Percentiles rank a stretch among this genome's conserved stretches.
Conservation (phyloP, 2,888 invertebrate genomes). For the Erynnis tages region DNA sequence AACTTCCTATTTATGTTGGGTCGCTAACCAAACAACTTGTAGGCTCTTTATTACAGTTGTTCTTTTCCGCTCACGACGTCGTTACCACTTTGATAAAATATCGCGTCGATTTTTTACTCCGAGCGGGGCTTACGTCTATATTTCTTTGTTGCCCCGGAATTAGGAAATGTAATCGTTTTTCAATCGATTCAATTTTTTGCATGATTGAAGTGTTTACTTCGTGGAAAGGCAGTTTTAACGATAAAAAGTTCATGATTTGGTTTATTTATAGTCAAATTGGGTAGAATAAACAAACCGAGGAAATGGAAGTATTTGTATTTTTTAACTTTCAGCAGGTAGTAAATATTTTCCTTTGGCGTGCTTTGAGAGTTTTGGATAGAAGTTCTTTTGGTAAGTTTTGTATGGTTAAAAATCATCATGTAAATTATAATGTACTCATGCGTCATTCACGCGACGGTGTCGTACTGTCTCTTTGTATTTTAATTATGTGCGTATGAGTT, state of each 20-base stretch:
- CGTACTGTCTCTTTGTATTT: too few species aligned
- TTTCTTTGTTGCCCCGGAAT: conserved; percentile 24
- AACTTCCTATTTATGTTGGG: conserved; percentile 72
- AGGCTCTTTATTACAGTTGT: conserved; percentile 80
- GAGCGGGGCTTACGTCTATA: conserved; percentile 16
- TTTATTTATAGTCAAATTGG: conserved; percentile 5
- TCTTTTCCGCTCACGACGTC: conserved; percentile 71
- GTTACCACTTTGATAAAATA: conserved; percentile 71
- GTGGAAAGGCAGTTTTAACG: conserved; percentile 12
- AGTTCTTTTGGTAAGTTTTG: too few species aligned
- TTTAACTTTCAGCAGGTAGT: not conserved
- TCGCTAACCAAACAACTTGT: conserved; percentile 77
- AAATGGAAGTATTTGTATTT: conserved; percentile 1
- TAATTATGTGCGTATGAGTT: too few species aligned
- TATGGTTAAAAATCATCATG: too few species aligned
- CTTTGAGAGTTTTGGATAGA: too few species aligned
- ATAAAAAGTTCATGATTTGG: conserved; percentile 14
- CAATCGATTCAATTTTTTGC: conserved; percentile 23
- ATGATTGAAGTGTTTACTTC: conserved; percentile 23
- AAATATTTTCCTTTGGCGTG: too few species aligned
- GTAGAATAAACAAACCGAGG: not conserved
- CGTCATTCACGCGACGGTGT: too few species aligned
- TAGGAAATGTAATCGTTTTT: conserved; percentile 19
- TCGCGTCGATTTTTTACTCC: conserved; percentile 42
- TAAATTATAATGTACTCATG: too few species aligned